phyloP scores from a whole-genome alignment of 2,888 invertebrate species.

The Choristoneura rosaceana region DNA sequence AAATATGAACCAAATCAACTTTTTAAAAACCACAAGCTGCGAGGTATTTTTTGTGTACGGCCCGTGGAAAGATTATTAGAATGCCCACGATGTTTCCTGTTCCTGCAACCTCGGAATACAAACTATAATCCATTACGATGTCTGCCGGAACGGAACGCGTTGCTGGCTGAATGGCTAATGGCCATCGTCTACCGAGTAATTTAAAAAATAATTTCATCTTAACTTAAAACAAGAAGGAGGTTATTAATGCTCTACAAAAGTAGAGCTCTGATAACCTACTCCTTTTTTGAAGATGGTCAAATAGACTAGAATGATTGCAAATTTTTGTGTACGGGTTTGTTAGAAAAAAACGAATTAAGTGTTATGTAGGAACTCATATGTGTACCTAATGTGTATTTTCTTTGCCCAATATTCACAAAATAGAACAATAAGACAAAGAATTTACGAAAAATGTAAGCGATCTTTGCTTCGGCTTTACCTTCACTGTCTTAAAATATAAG shows the following conservation, averaged over 20 bases:
- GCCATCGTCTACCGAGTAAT: background rate
- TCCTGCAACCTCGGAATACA: constrained; percentile 54
- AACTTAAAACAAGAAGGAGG: too few species aligned
- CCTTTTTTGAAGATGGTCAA: background rate
- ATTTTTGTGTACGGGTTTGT: background rate
- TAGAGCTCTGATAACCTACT: too few species aligned
- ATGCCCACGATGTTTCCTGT: constrained; percentile 65
- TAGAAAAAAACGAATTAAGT: background rate
- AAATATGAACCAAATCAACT: constrained; percentile 29
- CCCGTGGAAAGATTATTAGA: constrained; percentile 56
- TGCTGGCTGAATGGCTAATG: constrained; percentile 40
- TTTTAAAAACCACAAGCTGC: constrained; percentile 22
- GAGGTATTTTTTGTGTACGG: constrained; percentile 29
- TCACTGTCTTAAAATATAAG: too few species aligned
- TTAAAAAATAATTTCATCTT: background rate
- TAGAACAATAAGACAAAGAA: too few species aligned
- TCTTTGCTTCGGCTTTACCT: too few species aligned
- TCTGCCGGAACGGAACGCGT: constrained; percentile 71
- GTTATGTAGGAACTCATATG: too few species aligned
- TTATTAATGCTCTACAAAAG: too few species aligned
- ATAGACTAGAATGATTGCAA: background rate
- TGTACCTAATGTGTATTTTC: background rate
- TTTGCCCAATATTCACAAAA: background rate
- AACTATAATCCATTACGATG: constrained; percentile 51
- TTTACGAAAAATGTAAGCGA: too few species aligned